These are phyloP conservation scores for Lucilia sericata DNA, from an alignment of 1,140 invertebrate species.

Conservation along the genomic window DNA sequence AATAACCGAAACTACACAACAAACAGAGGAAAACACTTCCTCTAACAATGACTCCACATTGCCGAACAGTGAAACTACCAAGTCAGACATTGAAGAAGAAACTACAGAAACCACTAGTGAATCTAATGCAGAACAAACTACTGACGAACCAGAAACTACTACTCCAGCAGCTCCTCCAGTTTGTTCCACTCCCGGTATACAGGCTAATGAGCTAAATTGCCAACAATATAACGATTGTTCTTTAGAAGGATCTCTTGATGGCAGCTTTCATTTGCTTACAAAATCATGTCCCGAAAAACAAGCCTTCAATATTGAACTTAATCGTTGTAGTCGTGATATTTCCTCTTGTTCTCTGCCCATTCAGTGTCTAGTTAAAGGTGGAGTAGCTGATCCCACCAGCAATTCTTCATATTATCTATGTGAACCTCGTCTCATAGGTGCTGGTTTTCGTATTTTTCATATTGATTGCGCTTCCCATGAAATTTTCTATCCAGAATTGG, in stretches of 20 bases:
- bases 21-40: not conserved
- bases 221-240: constrained; percentile 56
- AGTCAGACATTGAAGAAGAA: not conserved
- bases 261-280: not conserved
- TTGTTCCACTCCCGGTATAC: constrained; percentile 51
- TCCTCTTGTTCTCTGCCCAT: constrained; percentile 51
- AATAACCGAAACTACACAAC: not conserved
- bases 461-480: constrained; percentile 57
- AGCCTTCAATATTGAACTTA: constrained; percentile 52
- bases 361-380: constrained; percentile 50
- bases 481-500: constrained; percentile 50
- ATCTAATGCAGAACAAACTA: not conserved
- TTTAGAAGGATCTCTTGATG: constrained; percentile 36
- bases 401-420: constrained; percentile 59
- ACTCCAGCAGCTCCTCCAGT: not conserved
- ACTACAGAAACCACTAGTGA: not conserved
- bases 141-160: not conserved
- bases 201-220: constrained; percentile 54
- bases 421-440: constrained; percentile 46
- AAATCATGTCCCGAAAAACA: constrained; percentile 51
- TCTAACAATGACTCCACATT: not conserved
- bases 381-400: constrained; percentile 48
- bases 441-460: constrained; percentile 56
- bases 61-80: not conserved
- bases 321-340: constrained; percentile 57